Percentiles rank a stretch among this genome's conserved stretches.
Conservation (phyloP, 2,797 vertebrate species). For the Xiphorhynchus erythropygius region DNA sequence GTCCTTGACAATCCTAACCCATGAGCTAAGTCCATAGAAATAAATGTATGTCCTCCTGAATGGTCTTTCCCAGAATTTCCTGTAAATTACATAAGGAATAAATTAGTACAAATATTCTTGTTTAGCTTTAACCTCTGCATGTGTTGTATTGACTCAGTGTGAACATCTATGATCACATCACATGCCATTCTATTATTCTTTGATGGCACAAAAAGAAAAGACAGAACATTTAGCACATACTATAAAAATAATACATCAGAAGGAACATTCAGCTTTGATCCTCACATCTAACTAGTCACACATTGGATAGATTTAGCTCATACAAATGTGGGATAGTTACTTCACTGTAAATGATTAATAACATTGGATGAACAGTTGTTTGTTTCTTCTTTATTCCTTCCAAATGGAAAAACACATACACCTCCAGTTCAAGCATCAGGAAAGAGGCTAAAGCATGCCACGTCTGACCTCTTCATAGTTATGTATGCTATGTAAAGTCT, state of each 20-base stretch:
- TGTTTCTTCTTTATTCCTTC: slow-evolving; percentile 52
- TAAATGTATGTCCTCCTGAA: background rate
- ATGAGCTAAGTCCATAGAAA: background rate
- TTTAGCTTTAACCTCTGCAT: slow-evolving; percentile 6
- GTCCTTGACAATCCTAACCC: background rate
- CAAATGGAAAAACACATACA: background rate
- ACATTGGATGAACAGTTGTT: slow-evolving; percentile 40
- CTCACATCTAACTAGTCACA: slow-evolving; percentile 72
- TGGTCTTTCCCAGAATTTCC: background rate
- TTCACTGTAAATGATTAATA: slow-evolving; percentile 74
- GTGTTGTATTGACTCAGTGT: slow-evolving; percentile 36
- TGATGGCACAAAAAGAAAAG: slow-evolving; percentile 44
- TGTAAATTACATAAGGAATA: background rate
- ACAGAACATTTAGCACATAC: slow-evolving; percentile 44
- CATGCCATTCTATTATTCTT: slow-evolving; percentile 68
- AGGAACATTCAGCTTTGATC: slow-evolving; percentile 69
- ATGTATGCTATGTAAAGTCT: background rate
- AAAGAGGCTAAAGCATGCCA: background rate
- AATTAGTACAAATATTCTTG: background rate
- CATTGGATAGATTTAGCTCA: slow-evolving; percentile 61
- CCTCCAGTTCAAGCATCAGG: slow-evolving; percentile 13
- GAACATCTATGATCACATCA: slow-evolving; percentile 41
- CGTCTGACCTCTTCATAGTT: background rate
- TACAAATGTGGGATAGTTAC: slow-evolving; percentile 50
- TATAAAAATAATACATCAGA: slow-evolving; percentile 76